phyloP scores from a whole-genome alignment of 2,888 invertebrate genomes.

The Serrognathus titanus region DNA sequence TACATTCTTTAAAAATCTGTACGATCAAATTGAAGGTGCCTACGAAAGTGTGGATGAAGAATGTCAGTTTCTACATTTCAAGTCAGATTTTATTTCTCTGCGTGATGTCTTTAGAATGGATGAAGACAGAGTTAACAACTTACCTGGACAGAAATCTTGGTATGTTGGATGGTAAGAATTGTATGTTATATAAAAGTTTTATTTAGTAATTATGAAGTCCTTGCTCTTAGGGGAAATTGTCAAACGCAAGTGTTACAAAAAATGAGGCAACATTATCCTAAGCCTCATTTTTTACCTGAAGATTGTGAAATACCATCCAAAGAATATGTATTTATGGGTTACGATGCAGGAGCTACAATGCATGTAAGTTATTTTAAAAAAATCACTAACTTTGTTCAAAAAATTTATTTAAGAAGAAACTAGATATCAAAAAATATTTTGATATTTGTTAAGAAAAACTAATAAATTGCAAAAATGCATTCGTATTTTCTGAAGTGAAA shows the following conservation, averaged over 20 bases:
- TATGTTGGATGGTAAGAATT: slow-evolving; percentile 81
- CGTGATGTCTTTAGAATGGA: slow-evolving; percentile 77
- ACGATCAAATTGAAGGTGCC: slow-evolving; percentile 65
- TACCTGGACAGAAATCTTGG: slow-evolving; percentile 69
- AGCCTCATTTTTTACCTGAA: slow-evolving; percentile 81
- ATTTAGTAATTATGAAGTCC: neutral
- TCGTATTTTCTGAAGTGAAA: too few species aligned
- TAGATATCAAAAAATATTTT: too few species aligned
- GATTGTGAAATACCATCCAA: slow-evolving; percentile 86
- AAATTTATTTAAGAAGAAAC: too few species aligned
- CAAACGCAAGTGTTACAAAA: slow-evolving; percentile 73
- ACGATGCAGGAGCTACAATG: slow-evolving; percentile 85
- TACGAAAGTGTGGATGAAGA: slow-evolving; percentile 73
- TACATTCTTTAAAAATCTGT: slow-evolving; percentile 66
- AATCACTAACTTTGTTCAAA: too few species aligned
- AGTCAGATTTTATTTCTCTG: slow-evolving; percentile 73
- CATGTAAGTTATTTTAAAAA: slow-evolving; percentile 63
- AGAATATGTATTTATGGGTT: slow-evolving; percentile 91
- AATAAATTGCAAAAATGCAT: too few species aligned
- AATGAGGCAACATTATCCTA: slow-evolving; percentile 71
- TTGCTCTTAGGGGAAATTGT: slow-evolving; percentile 72
- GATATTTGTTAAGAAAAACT: too few species aligned
- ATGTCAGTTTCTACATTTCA: slow-evolving; percentile 84
- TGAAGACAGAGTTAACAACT: slow-evolving; percentile 59
- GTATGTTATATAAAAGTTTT: too few species aligned